Percentiles rank a stretch among this genome's conserved stretches.
Conservation (phyloP, 2,113 vertebrate species). For the Mola mola region DNA sequence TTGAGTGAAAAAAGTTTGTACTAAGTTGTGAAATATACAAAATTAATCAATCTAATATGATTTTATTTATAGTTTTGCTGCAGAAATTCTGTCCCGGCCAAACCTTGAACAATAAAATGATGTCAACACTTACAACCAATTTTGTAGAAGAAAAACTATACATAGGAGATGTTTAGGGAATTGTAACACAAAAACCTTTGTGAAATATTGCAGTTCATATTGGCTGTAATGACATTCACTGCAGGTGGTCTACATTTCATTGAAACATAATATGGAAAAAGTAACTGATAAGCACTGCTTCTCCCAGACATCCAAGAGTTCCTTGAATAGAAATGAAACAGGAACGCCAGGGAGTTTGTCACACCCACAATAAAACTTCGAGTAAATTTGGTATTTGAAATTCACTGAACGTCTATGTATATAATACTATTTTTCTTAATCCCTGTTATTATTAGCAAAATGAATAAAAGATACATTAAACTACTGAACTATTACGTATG, state of each 20-base stretch:
- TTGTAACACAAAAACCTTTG: slow-evolving; percentile 57
- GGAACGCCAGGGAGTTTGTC: slow-evolving; percentile 52
- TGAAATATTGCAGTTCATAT: slow-evolving; percentile 81
- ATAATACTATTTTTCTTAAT: slow-evolving; percentile 4
- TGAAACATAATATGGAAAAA: slow-evolving; percentile 77
- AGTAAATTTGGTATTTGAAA: not conserved
- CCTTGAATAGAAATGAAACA: slow-evolving; percentile 53
- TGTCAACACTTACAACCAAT: slow-evolving; percentile 54
- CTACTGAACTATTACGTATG: no score
- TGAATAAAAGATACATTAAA: no score
- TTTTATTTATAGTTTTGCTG: slow-evolving; percentile 61
- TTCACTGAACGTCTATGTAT: not conserved
- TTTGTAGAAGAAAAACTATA: slow-evolving; percentile 61
- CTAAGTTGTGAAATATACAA: slow-evolving; percentile 52
- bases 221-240: slow-evolving; percentile 79
- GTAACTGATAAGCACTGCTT: slow-evolving; percentile 49
- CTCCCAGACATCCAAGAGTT: slow-evolving; percentile 60
- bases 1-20: slow-evolving; percentile 42
- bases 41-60: slow-evolving; percentile 61
- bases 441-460: slow-evolving; percentile 5
- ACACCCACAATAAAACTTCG: no score
- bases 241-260: slow-evolving; percentile 77
- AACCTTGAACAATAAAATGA: slow-evolving; percentile 68
- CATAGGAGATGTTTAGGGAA: slow-evolving; percentile 61
- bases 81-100: slow-evolving; percentile 55